Evolutionary conservation across 2,888 invertebrate genomes (phyloP).

Genomic region (Neoascia interrupta): DNA sequence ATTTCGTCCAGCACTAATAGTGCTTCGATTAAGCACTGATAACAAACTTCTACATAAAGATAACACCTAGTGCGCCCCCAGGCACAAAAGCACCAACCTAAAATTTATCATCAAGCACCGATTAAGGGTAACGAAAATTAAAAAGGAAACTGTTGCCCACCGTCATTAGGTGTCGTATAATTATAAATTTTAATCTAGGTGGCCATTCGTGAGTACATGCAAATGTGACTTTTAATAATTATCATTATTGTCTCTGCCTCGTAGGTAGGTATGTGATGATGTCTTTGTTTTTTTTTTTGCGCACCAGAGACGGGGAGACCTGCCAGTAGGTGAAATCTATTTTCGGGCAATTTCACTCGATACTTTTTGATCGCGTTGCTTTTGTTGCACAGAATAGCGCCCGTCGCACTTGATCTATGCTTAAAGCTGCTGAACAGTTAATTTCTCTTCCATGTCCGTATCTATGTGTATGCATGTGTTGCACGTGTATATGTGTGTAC

Average conservation of each 20-base stretch:
- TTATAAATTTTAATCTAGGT: slow-evolving; percentile 37
- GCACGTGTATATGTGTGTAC: slow-evolving; percentile 17
- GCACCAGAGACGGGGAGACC: slow-evolving; percentile 25
- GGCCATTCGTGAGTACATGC: slow-evolving; percentile 1
- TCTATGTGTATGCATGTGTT: background rate
- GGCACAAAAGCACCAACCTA: slow-evolving; percentile 13
- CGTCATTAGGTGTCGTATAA: slow-evolving; percentile 44
- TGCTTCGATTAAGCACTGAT: slow-evolving; percentile 62
- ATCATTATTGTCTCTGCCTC: too few species aligned
- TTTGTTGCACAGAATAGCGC: slow-evolving; percentile 21
- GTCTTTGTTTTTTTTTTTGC: slow-evolving; percentile 32
- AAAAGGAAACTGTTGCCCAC: background rate
- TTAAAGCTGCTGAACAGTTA: slow-evolving; percentile 48
- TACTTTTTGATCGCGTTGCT: slow-evolving; percentile 4
- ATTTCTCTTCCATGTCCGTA: slow-evolving; percentile 50
- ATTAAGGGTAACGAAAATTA: slow-evolving; percentile 2
- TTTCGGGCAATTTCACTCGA: slow-evolving; percentile 53
- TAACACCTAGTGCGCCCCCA: slow-evolving; percentile 18
- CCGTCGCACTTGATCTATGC: slow-evolving; percentile 31
- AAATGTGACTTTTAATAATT: slow-evolving; percentile 3
- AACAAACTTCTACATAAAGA: slow-evolving; percentile 47
- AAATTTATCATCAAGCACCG: slow-evolving; percentile 24
- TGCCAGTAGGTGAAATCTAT: slow-evolving; percentile 57
- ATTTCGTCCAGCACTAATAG: slow-evolving; percentile 15
- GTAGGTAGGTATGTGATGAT: too few species aligned